Conservation (phyloP, 1,140 invertebrate genomes). For the Scaptomyza graminum region DNA sequence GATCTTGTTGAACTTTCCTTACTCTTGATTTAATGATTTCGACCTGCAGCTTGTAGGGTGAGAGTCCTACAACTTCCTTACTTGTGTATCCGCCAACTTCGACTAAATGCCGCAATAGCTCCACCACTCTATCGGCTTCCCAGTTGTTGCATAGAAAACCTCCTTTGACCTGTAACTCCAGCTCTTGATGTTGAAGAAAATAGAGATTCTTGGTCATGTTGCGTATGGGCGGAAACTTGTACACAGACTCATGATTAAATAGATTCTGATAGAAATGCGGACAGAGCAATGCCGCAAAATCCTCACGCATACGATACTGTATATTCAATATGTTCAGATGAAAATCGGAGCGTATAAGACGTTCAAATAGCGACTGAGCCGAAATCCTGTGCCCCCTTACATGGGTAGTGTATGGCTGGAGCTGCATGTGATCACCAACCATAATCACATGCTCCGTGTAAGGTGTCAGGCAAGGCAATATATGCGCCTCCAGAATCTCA, state of each 20-base stretch:
- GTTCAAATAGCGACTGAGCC: slow-evolving; percentile 88
- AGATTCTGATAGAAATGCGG: slow-evolving; percentile 87
- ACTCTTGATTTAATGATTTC: slow-evolving; percentile 32
- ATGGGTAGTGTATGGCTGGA: slow-evolving; percentile 87
- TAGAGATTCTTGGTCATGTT: slow-evolving; percentile 86
- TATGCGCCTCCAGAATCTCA: slow-evolving; percentile 91
- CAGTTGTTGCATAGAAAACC: slow-evolving; percentile 8
- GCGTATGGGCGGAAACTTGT: slow-evolving; percentile 84
- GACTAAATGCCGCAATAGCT: slow-evolving; percentile 9
- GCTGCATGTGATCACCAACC: slow-evolving; percentile 92
- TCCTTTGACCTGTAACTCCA: neutral
- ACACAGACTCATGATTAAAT: slow-evolving; percentile 85
- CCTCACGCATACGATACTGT: slow-evolving; percentile 88
- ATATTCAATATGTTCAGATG: slow-evolving; percentile 85
- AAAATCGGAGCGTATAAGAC: slow-evolving; percentile 87
- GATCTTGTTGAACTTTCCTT: neutral
- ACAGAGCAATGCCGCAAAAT: slow-evolving; percentile 86
- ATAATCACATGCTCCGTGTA: slow-evolving; percentile 91
- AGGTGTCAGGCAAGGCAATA: slow-evolving; percentile 88
- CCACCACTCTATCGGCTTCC: slow-evolving; percentile 6
- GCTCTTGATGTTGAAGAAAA: slow-evolving; percentile 79
- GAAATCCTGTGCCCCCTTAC: neutral
- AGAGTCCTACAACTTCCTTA: slow-evolving; percentile 86
- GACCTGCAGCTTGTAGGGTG: slow-evolving; percentile 87
- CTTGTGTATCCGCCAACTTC: slow-evolving; percentile 10